These are phyloP conservation scores for Cherax quadricarinatus DNA, from an alignment of 1,140 invertebrate species.

Conservation along the genomic window DNA sequence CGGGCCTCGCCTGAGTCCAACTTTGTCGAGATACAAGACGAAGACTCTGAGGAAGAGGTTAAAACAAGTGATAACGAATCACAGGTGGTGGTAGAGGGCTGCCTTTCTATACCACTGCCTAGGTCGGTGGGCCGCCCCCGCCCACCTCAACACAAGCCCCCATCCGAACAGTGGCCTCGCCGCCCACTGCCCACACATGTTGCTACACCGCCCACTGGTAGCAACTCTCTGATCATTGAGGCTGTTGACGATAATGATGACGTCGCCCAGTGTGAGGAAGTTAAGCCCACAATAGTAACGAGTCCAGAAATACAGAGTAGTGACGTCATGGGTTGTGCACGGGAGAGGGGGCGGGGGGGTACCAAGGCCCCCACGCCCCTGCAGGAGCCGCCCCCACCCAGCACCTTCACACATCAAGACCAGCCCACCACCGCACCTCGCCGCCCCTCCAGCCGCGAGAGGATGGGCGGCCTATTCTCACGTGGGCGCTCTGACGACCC, in stretches of 20 bases:
- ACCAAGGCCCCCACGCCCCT: not conserved
- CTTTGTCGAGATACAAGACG: constrained; percentile 13
- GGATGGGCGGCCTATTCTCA: constrained; percentile 72
- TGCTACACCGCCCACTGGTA: not conserved
- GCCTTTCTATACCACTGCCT: constrained; percentile 33
- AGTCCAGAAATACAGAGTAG: constrained; percentile 68
- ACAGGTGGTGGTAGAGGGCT: constrained; percentile 24
- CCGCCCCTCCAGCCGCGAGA: constrained; percentile 44
- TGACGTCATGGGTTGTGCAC: constrained; percentile 69
- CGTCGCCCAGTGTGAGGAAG: constrained; percentile 46
- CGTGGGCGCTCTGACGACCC: constrained; percentile 44
- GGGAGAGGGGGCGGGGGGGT: constrained; percentile 20
- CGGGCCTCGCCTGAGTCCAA: constrained; percentile 28
- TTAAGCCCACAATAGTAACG: constrained; percentile 57
- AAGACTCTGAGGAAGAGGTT: not conserved
- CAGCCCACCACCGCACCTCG: constrained; percentile 46
- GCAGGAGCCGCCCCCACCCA: not conserved
- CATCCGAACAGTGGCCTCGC: not conserved
- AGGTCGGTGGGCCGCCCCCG: not conserved
- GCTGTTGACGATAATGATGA: constrained; percentile 22
- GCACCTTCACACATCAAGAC: constrained; percentile 32
- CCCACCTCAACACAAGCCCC: constrained; percentile 13
- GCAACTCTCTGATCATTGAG: constrained; percentile 29
- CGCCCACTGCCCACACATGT: not conserved
- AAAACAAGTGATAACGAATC: not conserved